Evolutionary conservation across 53 echinoderm and acorn worm genomes (phyloP).

Genomic region (Holothuria leucospilota): DNA sequence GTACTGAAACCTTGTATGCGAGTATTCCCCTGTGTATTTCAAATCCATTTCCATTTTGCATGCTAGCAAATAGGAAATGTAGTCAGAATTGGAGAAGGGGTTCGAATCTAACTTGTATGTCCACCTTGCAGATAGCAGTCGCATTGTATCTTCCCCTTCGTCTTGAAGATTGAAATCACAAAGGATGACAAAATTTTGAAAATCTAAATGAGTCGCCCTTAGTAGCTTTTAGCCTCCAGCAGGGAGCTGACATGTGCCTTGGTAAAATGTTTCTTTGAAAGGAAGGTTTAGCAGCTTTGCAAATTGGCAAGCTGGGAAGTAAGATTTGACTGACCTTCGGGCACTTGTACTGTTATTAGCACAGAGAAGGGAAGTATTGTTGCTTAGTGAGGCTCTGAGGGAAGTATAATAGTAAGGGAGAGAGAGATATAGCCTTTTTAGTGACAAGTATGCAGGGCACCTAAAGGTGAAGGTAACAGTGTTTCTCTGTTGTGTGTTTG

Average conservation of each 20-base stretch:
- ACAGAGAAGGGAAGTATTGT: no score
- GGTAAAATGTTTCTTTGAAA: background rate
- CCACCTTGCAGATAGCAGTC: background rate
- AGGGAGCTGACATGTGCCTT: slow-evolving; percentile 36
- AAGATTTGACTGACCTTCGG: slow-evolving; percentile 15
- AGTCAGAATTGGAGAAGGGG: background rate
- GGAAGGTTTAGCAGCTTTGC: slow-evolving; percentile 6
- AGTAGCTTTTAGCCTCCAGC: slow-evolving; percentile 45
- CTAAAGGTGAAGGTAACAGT: no score
- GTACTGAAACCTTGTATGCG: slow-evolving; percentile 1
- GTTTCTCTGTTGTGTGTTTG: no score
- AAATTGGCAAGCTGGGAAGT: background rate
- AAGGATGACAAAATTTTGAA: slow-evolving; percentile 10
- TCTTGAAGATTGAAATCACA: slow-evolving; percentile 14
- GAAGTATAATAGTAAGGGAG: no score
- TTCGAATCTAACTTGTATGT: no score
- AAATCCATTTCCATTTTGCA: slow-evolving; percentile 17
- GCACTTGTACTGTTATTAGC: slow-evolving; percentile 31
- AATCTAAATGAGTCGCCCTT: slow-evolving; percentile 10
- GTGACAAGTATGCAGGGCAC: no score
- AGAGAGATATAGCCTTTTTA: no score
- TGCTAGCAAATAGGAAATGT: slow-evolving; percentile 9
- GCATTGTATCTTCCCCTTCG: background rate
- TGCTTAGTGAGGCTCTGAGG: no score
- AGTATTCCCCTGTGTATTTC: slow-evolving; percentile 3